Evolutionary conservation across 2,888 invertebrate genomes (phyloP).

Genomic region (Athrips mouffetella): DNA sequence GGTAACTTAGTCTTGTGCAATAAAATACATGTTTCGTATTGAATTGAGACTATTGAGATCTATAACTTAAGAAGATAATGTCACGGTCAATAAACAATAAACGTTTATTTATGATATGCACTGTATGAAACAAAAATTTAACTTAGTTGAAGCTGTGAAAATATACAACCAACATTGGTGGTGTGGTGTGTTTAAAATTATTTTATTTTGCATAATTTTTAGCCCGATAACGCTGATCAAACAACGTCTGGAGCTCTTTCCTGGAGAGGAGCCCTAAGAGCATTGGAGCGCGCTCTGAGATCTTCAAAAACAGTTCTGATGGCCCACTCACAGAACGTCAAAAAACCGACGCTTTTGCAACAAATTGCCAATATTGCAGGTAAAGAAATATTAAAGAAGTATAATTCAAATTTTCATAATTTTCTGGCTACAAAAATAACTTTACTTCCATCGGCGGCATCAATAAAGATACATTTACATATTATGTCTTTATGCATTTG

Average conservation of each 20-base stretch:
- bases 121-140: background rate
- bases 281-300: slow-evolving; percentile 26
- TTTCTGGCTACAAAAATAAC: too few relatives aligned
- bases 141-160: background rate
- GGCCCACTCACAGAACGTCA: background rate
- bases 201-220: background rate
- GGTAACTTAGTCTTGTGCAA: slow-evolving; percentile 19
- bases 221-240: background rate
- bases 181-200: background rate
- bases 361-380: slow-evolving; percentile 27
- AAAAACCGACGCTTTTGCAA: slow-evolving; percentile 22
- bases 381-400: slow-evolving; percentile 13
- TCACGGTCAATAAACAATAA: background rate
- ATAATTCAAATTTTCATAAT: background rate
- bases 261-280: slow-evolving; percentile 20
- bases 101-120: background rate
- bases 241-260: background rate
- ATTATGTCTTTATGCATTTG: background rate
- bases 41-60: background rate
- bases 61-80: background rate
- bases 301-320: slow-evolving; percentile 19
- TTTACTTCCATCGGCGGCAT: too few relatives aligned
- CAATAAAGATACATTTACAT: too few relatives aligned
- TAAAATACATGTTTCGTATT: background rate
- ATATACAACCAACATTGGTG: background rate